A percentile compares a stretch with the other conserved stretches of the same genome.
These are phyloP conservation scores for Saiga tatarica DNA, from an alignment of 2,113 vertebrate genomes.

Conservation along the genomic window DNA sequence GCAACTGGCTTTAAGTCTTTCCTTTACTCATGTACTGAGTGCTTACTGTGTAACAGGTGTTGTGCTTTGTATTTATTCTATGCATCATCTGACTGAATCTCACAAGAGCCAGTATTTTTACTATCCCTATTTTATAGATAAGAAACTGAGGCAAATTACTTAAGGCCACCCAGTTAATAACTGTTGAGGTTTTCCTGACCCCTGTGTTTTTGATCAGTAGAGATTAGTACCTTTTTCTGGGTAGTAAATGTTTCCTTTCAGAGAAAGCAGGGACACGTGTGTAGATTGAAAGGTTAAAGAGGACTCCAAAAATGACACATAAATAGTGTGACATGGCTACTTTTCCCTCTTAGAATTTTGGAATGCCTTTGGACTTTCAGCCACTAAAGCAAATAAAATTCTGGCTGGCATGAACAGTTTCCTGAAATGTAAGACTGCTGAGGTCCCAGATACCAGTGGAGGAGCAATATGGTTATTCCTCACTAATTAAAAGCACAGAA, in stretches of 20 bases:
- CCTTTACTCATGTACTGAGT: background rate
- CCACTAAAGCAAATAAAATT: background rate
- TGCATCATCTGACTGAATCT: background rate
- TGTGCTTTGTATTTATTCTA: background rate
- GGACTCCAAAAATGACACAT: background rate
- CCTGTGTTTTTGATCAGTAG: background rate
- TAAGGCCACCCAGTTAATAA: background rate
- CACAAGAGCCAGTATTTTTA: background rate
- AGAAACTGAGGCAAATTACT: background rate
- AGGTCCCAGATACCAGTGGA: background rate
- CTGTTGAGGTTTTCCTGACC: background rate
- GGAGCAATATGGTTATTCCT: background rate
- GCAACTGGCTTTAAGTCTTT: background rate
- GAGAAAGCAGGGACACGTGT: background rate
- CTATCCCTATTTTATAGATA: background rate
- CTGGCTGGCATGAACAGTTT: background rate
- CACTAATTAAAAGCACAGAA: background rate
- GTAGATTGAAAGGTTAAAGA: background rate
- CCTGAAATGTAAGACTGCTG: background rate
- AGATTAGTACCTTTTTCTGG: background rate
- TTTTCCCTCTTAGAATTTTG: background rate
- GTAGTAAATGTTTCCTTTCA: background rate
- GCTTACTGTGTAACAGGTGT: background rate
- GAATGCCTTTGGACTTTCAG: background rate
- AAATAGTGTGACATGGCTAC: background rate